Evolutionary conservation across 2,113 vertebrate genomes (phyloP).

Genomic region (Elaphurus davidianus): DNA sequence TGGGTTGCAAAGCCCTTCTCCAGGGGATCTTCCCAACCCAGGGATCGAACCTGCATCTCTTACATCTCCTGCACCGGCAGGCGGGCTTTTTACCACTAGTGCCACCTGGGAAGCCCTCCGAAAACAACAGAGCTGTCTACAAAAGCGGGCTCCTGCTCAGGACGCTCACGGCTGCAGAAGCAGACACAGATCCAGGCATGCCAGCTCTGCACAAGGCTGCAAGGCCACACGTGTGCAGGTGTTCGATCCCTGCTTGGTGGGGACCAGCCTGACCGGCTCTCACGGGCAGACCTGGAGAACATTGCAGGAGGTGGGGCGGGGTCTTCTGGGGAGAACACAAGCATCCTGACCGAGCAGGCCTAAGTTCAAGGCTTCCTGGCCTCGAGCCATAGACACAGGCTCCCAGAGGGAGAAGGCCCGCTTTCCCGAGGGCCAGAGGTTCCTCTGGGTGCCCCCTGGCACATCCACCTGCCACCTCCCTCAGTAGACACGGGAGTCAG

Average conservation of each 20-base stretch:
- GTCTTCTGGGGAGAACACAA: not conserved
- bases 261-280: not conserved
- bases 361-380: not conserved
- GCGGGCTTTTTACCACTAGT: not conserved
- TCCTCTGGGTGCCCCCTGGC: rapidly evolving
- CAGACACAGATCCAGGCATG: not conserved
- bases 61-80: not conserved
- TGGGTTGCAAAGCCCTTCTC: not conserved
- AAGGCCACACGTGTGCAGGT: rapidly evolving
- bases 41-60: not conserved
- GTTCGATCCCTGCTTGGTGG: rapidly evolving
- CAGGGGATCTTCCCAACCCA: not conserved
- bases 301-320: rapidly evolving
- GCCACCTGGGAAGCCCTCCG: not conserved
- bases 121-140: not conserved
- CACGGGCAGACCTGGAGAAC: not conserved
- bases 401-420: not conserved
- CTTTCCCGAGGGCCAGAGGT: rapidly evolving
- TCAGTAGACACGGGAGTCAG: rapidly evolving
- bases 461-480: rapidly evolving
- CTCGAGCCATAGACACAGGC: not conserved
- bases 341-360: not conserved
- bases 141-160: rapidly evolving
- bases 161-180: rapidly evolving
- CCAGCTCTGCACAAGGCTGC: not conserved